These are phyloP conservation scores for Sorex fumeus DNA, from an alignment of 2,113 vertebrate genomes.

Conservation along the genomic window DNA sequence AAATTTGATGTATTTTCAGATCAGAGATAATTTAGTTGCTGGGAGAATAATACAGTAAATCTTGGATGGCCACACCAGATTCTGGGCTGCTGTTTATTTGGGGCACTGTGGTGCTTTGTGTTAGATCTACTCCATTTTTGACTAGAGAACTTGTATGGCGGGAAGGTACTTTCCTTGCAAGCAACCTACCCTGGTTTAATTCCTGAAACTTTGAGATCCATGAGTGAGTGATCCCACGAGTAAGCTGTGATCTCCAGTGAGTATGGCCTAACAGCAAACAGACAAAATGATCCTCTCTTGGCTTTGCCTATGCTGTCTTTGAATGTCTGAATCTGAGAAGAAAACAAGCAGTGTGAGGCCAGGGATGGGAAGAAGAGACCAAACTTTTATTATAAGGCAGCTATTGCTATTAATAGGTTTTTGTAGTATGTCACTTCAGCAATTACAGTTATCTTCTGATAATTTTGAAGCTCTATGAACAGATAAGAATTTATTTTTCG, in stretches of 20 bases:
- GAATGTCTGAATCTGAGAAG: neutral
- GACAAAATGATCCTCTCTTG: no score
- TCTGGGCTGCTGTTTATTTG: neutral
- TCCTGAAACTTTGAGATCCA: no score
- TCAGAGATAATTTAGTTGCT: slow-evolving; percentile 55
- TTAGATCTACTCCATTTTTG: no score
- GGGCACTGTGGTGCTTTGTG: neutral
- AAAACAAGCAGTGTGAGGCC: neutral
- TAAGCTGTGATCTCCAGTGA: no score
- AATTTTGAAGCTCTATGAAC: neutral
- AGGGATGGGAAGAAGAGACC: neutral
- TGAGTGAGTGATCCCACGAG: no score
- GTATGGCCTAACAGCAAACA: no score
- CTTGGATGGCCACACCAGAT: neutral
- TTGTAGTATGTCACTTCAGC: neutral
- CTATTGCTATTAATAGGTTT: slow-evolving; percentile 12
- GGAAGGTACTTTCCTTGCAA: no score
- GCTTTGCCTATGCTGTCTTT: neutral
- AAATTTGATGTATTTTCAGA: slow-evolving; percentile 72
- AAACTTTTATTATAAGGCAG: neutral
- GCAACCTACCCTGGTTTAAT: no score
- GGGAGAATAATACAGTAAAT: neutral
- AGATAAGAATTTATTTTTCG: neutral
- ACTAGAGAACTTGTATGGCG: no score
- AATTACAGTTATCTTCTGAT: neutral